Evolutionary conservation across 2,888 invertebrate genomes (phyloP), one percentile per base, ranked within the genome.

Genomic region (Ernsta delagoae): DNA sequence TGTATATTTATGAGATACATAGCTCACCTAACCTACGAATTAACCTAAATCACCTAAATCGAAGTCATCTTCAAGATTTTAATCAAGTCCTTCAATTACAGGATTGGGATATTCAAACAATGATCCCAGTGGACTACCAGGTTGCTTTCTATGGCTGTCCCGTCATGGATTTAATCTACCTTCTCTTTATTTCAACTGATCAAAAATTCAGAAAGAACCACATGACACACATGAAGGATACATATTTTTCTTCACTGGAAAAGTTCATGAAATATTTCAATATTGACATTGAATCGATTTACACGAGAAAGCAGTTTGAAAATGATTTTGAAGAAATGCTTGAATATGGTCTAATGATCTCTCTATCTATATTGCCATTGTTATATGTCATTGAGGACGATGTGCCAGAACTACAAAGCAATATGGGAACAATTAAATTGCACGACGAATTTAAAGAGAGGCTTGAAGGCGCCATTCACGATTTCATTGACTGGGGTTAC

Each of bases 41-140:
- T n/a, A n/a, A n/a, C 3, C 3, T 24, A 24, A 24, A 24, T 24
- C 24, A 3, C n/a, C n/a, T 24, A n/a, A n/a, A 24, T 24, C n/a
- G n/a, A 24, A 24, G 24, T 24, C n/a, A 34, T 57, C 7, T 0
- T 57, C 34, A 12, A 12, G 7, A 36, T 39, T 57, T 39, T 57
- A 36, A 65, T 36, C 54, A 45, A 12, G 50, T 70, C 66, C 2
- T 66, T 43, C 65, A n/a, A 31, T 83, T 82, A 71, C 75, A 87
- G 86, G 70, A 84, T 5, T 81, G 78, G 24, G 74, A 75, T 61
- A 65, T 80, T 12, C 64, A 70, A 0, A 78, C 83, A 65, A 74
- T 84, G 0, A 75, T 85, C 16, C 74, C 80, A 9, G 75, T 83
- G 6, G 83, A 83, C 71, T 82, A 77, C 43, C 83, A 83, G 65